phyloP scores from a whole-genome alignment of 2,888 invertebrate species.

The Hylaea fasciaria region DNA sequence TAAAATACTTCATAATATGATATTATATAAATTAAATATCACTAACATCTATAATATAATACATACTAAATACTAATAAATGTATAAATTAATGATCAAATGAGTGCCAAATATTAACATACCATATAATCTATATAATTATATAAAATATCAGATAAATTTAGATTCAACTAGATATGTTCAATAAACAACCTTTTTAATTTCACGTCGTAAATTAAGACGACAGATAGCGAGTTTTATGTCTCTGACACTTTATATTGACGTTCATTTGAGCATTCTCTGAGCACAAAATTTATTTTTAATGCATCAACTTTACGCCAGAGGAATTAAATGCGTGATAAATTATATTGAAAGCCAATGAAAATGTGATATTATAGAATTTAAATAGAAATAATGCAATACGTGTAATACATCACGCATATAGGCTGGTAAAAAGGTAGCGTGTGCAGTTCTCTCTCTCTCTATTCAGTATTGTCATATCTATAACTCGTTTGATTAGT shows the following conservation, averaged over 20 bases:
- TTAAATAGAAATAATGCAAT: background rate
- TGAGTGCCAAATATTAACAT: slow-evolving; percentile 28
- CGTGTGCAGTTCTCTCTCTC: too few species aligned
- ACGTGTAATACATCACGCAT: too few species aligned
- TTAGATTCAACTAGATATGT: slow-evolving; percentile 37
- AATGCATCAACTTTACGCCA: slow-evolving; percentile 11
- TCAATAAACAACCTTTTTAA: slow-evolving; percentile 37
- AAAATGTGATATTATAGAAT: slow-evolving; percentile 7
- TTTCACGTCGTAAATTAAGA: slow-evolving; percentile 9
- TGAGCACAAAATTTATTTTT: slow-evolving; percentile 14
- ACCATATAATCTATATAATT: too few species aligned
- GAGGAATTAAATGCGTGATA: slow-evolving; percentile 5
- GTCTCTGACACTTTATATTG: slow-evolving; percentile 14
- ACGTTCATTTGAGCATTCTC: slow-evolving; percentile 26
- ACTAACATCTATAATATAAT: slow-evolving; percentile 29
- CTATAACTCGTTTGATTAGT: too few species aligned
- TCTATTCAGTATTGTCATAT: too few species aligned
- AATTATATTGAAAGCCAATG: background rate
- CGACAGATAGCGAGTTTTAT: slow-evolving; percentile 2
- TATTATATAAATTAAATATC: slow-evolving; percentile 27
- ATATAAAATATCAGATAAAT: slow-evolving; percentile 24
- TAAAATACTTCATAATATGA: background rate
- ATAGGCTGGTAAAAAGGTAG: too few species aligned
- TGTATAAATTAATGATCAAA: slow-evolving; percentile 30
- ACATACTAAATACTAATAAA: slow-evolving; percentile 22